phyloP scores from a whole-genome alignment of 2,888 invertebrate genomes.

The Keiferia lycopersicella region DNA sequence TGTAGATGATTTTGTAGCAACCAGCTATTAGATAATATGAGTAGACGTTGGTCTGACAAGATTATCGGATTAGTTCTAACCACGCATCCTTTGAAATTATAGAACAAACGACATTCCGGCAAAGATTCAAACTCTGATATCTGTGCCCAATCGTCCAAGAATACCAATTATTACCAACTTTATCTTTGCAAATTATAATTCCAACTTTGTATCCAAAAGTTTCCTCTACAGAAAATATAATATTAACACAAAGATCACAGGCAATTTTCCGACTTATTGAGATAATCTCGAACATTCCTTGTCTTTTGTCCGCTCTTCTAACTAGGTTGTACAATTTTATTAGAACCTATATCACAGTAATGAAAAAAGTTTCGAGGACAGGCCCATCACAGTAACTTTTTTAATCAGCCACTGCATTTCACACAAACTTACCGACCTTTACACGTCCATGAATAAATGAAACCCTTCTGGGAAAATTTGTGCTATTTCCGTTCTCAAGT shows the following conservation, averaged over 20 bases:
- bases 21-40: too few relatives aligned
- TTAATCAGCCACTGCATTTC: neutral
- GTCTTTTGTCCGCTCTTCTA: conserved; percentile 8
- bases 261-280: conserved; percentile 1
- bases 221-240: neutral
- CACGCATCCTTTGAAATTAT: too few relatives aligned
- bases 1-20: too few relatives aligned
- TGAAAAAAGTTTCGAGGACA: conserved; percentile 4
- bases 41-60: too few relatives aligned
- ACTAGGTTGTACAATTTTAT: conserved; percentile 6
- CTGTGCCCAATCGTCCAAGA: neutral
- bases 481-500: neutral
- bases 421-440: neutral
- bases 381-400: conserved; percentile 3
- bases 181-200: neutral
- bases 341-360: conserved; percentile 6
- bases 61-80: too few relatives aligned
- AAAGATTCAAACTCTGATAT: neutral
- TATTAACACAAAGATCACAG: neutral
- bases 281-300: neutral
- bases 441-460: conserved; percentile 1
- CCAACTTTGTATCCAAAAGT: conserved; percentile 3
- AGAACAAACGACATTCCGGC: too few relatives aligned
- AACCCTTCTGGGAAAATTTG: conserved; percentile 1
- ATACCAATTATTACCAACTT: neutral